These are phyloP conservation scores for Ophioderma brevispina DNA, from an alignment of 35 echinoderm and acorn worm genomes.

Conservation along the genomic window DNA sequence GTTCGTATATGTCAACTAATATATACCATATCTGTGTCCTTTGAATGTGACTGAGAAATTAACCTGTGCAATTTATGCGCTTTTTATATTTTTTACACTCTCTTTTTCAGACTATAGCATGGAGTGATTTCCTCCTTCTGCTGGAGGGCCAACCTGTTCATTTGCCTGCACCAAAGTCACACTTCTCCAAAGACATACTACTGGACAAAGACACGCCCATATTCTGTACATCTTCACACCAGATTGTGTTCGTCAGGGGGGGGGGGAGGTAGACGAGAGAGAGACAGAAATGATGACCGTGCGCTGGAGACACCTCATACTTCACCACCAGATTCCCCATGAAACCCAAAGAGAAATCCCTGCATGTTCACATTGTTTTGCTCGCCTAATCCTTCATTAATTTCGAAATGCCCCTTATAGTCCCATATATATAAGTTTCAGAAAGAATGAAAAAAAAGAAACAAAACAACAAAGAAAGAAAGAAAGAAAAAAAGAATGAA, in stretches of 20 bases:
- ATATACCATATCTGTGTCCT: too few species aligned
- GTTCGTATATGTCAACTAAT: too few species aligned
- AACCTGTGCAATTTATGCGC: too few species aligned
- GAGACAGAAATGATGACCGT: conserved; percentile 57
- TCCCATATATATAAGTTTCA: too few species aligned
- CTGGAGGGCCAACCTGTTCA: conserved; percentile 32
- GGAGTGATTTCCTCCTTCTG: conserved; percentile 43
- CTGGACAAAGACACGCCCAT: conserved; percentile 14
- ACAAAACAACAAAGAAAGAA: too few species aligned
- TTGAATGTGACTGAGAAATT: too few species aligned
- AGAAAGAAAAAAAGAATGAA: too few species aligned
- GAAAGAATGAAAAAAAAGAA: too few species aligned
- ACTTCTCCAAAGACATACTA: conserved; percentile 39
- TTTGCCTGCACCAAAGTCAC: conserved; percentile 33
- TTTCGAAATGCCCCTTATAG: too few species aligned
- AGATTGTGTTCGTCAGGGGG: conserved; percentile 23
- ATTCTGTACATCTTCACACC: conserved; percentile 29
- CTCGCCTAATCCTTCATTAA: too few species aligned
- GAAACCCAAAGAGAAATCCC: too few species aligned
- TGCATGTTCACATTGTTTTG: too few species aligned
- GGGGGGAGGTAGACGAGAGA: conserved; percentile 22
- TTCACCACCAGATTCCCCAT: conserved; percentile 8
- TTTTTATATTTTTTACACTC: not conserved
- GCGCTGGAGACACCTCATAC: conserved; percentile 14
- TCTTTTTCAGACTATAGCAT: conserved; percentile 19